Evolutionary conservation across 2,888 invertebrate genomes (phyloP).

Genomic region (Drosophila pegasa): DNA sequence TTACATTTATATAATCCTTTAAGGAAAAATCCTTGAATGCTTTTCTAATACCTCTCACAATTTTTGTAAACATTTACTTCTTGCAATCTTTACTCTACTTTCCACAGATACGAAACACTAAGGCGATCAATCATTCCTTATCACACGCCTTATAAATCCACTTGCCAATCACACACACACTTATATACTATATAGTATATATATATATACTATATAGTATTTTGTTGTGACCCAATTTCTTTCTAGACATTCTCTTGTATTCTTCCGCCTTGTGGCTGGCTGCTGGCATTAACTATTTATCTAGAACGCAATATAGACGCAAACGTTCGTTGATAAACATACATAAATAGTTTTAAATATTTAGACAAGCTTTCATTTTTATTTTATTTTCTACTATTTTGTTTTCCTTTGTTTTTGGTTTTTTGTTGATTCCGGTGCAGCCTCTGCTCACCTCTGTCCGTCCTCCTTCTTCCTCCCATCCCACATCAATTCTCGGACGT

Average conservation of each 20-base stretch:
- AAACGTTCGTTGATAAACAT: constrained; percentile 49
- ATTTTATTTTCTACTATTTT: constrained; percentile 6
- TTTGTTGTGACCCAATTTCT: constrained; percentile 36
- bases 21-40: background rate
- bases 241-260: constrained; percentile 28
- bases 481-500: constrained; percentile 29
- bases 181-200: background rate
- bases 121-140: constrained; percentile 31
- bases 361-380: constrained; percentile 49
- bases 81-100: background rate
- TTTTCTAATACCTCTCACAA: background rate
- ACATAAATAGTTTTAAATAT: constrained; percentile 46
- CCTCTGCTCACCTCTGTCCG: background rate
- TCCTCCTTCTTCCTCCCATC: constrained; percentile 2
- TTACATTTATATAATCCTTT: background rate
- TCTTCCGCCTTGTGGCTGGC: constrained; percentile 33
- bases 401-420: constrained; percentile 9
- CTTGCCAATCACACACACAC: constrained; percentile 33
- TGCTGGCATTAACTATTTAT: constrained; percentile 27
- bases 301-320: constrained; percentile 29
- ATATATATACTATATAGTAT: background rate
- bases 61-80: background rate
- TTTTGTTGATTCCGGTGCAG: constrained; percentile 50
- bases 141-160: constrained; percentile 24
- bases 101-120: background rate